Evolutionary conservation across 2,113 vertebrate genomes (phyloP).

Genomic region (Solenodon paradoxus): DNA sequence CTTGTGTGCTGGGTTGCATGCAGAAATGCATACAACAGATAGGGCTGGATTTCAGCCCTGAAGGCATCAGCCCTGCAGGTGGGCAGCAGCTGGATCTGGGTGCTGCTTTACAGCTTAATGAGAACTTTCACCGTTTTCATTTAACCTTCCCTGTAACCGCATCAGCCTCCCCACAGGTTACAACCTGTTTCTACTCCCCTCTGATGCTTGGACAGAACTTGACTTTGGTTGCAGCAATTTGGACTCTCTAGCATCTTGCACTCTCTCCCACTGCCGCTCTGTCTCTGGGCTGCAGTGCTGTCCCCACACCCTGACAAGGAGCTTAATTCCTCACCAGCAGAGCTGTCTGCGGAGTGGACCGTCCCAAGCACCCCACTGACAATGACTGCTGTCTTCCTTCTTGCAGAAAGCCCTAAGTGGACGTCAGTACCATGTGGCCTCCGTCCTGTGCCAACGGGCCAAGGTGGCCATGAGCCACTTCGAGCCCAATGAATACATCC

Average conservation of each 20-base stretch:
- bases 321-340: too few species aligned
- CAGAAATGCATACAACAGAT: not conserved
- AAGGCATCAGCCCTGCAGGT: not conserved
- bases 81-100: not conserved
- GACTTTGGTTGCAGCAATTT: not conserved
- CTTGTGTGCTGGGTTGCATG: not conserved
- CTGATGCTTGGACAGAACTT: too few species aligned
- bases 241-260: not conserved
- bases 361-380: not conserved
- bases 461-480: conserved; percentile 97
- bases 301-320: not conserved
- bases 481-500: conserved; percentile 89
- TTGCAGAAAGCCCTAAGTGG: conserved; percentile 89
- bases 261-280: not conserved
- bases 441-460: conserved; percentile 90
- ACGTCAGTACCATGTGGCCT: conserved; percentile 91
- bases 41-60: not conserved
- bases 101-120: not conserved
- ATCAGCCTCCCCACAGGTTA: too few species aligned
- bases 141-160: not conserved
- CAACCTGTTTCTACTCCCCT: too few species aligned
- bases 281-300: not conserved
- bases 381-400: not conserved
- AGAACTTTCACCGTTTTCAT: not conserved
- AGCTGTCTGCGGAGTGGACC: not conserved